phyloP scores from a whole-genome alignment of 2,113 vertebrate species.

The Typhlomys cinereus region DNA sequence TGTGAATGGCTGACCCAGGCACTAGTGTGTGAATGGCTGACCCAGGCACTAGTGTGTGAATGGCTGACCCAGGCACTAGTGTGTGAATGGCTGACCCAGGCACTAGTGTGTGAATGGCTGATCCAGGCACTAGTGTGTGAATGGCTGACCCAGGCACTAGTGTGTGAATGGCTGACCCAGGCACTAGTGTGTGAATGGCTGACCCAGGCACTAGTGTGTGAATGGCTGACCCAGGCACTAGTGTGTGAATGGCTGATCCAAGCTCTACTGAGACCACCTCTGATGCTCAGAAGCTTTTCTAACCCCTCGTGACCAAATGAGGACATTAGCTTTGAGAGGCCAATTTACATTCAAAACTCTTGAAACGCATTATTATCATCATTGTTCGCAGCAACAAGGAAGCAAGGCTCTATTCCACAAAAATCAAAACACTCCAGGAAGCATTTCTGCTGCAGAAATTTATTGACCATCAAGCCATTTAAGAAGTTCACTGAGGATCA shows the following conservation, averaged over 20 bases:
- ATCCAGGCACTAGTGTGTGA: background rate
- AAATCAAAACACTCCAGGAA: slow-evolving; percentile 9
- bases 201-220: background rate
- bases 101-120: too few species aligned
- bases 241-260: background rate
- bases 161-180: background rate
- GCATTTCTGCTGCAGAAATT: background rate
- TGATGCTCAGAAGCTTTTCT: background rate
- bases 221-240: background rate
- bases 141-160: background rate
- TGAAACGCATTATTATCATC: too few species aligned
- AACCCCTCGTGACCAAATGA: background rate
- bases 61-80: background rate
- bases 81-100: background rate
- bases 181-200: too few species aligned
- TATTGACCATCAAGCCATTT: background rate
- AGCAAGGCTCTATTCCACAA: background rate
- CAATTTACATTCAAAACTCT: background rate
- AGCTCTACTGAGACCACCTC: too few species aligned
- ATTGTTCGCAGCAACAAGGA: too few species aligned
- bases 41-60: background rate
- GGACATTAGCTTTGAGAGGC: background rate
- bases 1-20: background rate
- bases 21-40: background rate
- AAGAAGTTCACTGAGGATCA: background rate